Conservation (phyloP, 2,113 vertebrate genomes). For the Cyphomyrus plagiostoma region DNA sequence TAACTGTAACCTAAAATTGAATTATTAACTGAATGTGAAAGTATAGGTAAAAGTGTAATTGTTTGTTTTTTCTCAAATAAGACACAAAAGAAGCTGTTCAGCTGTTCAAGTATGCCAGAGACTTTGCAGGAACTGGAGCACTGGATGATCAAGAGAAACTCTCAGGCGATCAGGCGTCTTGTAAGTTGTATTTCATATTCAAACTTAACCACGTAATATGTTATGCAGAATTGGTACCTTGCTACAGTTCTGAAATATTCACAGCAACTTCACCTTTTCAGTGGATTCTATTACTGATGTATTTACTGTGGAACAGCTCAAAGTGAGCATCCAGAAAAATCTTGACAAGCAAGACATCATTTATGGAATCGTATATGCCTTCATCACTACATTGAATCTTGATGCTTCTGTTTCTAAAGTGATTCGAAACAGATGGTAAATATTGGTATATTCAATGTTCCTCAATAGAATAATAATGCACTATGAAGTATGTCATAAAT, state of each 20-base stretch:
- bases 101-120: constrained; percentile 75
- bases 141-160: constrained; percentile 63
- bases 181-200: constrained; percentile 54
- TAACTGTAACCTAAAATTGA: neutral
- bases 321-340: constrained; percentile 59
- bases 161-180: constrained; percentile 60
- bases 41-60: neutral
- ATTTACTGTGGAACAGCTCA: constrained; percentile 66
- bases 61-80: constrained; percentile 35
- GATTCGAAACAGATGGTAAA: constrained; percentile 79
- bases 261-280: constrained; percentile 44
- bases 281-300: constrained; percentile 79
- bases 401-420: constrained; percentile 69
- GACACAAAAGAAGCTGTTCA: constrained; percentile 82
- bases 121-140: constrained; percentile 60
- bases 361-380: constrained; percentile 78
- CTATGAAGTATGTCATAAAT: neutral
- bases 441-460: neutral
- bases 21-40: neutral
- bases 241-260: neutral
- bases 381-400: constrained; percentile 77
- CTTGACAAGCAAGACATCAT: constrained; percentile 53
- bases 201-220: neutral
- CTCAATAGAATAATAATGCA: neutral
- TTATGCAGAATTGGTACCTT: neutral